A percentile compares a stretch with the other conserved stretches of the same genome.
Conservation (phyloP, 2,113 vertebrate species). For the Gavialis gangeticus region DNA sequence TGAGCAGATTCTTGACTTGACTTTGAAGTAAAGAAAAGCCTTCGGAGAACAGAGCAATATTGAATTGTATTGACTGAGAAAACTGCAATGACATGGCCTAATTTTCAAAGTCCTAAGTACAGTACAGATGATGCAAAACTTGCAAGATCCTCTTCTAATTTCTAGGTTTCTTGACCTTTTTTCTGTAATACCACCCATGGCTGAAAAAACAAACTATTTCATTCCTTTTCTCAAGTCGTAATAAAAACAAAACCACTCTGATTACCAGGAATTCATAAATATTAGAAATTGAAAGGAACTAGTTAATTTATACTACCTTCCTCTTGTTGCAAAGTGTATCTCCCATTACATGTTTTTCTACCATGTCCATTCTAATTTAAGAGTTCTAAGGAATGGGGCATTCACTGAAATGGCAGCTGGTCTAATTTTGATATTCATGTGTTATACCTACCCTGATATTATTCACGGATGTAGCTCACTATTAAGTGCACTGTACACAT, state of each 20-base stretch:
- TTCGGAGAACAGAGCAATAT: neutral
- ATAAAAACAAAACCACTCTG: neutral
- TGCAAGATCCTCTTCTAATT: neutral
- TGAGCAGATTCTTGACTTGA: no score
- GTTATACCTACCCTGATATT: neutral
- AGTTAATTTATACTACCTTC: neutral
- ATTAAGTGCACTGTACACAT: neutral
- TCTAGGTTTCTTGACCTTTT: conserved; percentile 24
- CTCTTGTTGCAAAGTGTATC: neutral
- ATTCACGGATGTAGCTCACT: neutral
- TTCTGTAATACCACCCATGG: neutral
- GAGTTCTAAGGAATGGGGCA: neutral
- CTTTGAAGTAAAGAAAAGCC: neutral
- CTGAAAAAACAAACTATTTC: conserved; percentile 1
- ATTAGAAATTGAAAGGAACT: neutral
- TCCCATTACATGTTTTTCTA: neutral
- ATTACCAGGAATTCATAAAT: neutral
- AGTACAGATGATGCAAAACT: neutral
- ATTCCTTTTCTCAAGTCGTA: neutral
- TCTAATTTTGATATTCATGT: neutral
- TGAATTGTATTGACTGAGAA: neutral
- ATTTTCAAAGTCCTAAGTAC: neutral
- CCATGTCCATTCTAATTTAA: neutral
- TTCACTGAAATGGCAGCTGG: fast-evolving
- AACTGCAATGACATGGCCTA: neutral